Base-by-base conservation (phyloP, 2,888 invertebrate species). In the Exephanes ischioxanthus region DNA sequence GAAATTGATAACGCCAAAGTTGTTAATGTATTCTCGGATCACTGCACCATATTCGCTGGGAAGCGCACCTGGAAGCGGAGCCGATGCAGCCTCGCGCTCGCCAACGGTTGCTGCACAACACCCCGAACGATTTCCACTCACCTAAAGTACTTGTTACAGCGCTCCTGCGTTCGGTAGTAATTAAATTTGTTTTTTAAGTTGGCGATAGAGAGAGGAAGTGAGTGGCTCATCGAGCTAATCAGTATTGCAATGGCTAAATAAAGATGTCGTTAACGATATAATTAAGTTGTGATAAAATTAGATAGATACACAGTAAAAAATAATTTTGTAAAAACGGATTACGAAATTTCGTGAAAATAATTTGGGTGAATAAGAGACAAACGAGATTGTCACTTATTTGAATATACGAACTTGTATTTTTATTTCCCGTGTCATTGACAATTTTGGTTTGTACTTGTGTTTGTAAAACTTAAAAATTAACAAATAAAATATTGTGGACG, bases 1-100 rank as follows among this genome's bases (percentile, higher is more conserved):
- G 87, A 88, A 92, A 92, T 92, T 92, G 92, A 92, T 92, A 92
- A 92, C 90, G 90, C 89, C 89, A 80, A 92, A 92, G 91, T 92
- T 92, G 92, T 91, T 91, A 91, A 92, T 92, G 92, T 89, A 91
- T 91, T 90, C 90, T 89, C 91, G 90, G 92, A 91, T 92, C 90
- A 91, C 89, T 91, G 92, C 87, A 78, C 87, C 88, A 16, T 87
- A 89, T 91, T 89, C 86, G 88, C 86, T 86, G 86, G 87, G 87
- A 86, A 87, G 82, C 86, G 86, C 48, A 67, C 67, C 82, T 61
- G 37, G 68, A 85, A 80, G 51, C 63, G 53, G 80, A 72, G 80
- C n/a, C 71, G 67, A 33, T 61, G 22, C 58, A 58, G 11, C 11
- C 51, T 14, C 30, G 22, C 22, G 55, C n/a, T 55, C 63, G 61